These are phyloP conservation scores for Tichodroma muraria DNA, from an alignment of 2,113 vertebrate genomes.

Conservation along the genomic window DNA sequence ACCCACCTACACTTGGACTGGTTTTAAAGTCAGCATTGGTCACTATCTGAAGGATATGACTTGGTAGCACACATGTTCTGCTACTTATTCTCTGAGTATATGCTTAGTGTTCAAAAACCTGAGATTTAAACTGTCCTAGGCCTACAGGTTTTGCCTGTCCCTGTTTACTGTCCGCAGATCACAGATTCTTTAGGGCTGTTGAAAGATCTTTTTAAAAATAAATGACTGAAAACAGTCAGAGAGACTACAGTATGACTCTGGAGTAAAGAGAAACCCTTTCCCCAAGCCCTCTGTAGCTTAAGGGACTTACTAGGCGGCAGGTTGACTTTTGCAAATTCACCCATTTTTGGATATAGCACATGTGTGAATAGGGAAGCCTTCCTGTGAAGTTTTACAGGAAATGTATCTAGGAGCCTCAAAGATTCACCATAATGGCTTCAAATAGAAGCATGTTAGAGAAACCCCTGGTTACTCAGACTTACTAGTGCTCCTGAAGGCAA, in stretches of 20 bases:
- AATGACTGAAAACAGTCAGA: not conserved
- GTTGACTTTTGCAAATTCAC: not conserved
- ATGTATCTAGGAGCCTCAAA: not conserved
- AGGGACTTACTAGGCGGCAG: not conserved
- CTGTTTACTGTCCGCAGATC: not conserved
- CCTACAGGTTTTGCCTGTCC: not conserved
- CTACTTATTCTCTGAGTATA: not conserved
- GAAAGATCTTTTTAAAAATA: not conserved
- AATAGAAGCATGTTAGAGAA: not conserved
- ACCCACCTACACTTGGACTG: not conserved
- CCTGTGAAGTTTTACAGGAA: not conserved
- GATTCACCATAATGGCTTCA: not conserved
- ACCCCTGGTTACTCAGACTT: not conserved
- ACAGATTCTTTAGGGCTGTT: not conserved
- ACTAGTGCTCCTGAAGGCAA: not conserved
- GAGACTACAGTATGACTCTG: not conserved
- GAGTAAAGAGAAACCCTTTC: not conserved
- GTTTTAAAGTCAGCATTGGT: not conserved
- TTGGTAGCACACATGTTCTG: not conserved
- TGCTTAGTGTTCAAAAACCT: not conserved
- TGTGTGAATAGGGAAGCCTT: not conserved
- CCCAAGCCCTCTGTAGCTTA: not conserved
- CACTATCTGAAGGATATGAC: not conserved
- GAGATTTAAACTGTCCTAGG: not conserved
- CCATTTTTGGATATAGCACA: not conserved